These are phyloP conservation scores for Tyrannus savana DNA, from an alignment of 2,113 vertebrate genomes.

Conservation along the genomic window DNA sequence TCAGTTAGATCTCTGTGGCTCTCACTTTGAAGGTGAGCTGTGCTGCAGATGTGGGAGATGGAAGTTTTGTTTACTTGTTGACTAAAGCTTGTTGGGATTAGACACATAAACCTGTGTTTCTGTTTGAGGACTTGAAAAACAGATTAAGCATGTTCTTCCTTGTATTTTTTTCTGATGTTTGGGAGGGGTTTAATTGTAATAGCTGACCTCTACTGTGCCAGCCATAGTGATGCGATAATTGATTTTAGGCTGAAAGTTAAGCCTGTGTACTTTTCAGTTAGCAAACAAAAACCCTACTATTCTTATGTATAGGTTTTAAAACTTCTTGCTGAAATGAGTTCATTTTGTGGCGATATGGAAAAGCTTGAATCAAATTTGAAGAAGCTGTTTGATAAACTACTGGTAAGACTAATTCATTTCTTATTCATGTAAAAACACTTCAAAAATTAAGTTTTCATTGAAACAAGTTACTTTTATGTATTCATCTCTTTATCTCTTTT, in stretches of 20 bases:
- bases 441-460: neutral
- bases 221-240: neutral
- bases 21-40: neutral
- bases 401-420: constrained; percentile 81
- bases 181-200: neutral
- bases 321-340: constrained; percentile 97
- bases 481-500: neutral
- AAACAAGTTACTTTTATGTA: neutral
- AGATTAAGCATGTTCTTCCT: neutral
- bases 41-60: neutral
- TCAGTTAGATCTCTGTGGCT: neutral
- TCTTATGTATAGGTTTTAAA: constrained; percentile 87
- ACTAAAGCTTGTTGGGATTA: neutral
- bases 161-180: neutral
- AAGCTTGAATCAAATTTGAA: constrained; percentile 96
- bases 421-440: neutral
- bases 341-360: constrained; percentile 98
- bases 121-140: neutral
- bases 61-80: neutral
- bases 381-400: constrained; percentile 93
- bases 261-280: neutral
- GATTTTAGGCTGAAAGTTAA: neutral
- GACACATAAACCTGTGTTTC: neutral
- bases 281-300: neutral
- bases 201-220: neutral